Conservation (phyloP, 2,113 vertebrate species). For the Xenopus tropicalis region DNA sequence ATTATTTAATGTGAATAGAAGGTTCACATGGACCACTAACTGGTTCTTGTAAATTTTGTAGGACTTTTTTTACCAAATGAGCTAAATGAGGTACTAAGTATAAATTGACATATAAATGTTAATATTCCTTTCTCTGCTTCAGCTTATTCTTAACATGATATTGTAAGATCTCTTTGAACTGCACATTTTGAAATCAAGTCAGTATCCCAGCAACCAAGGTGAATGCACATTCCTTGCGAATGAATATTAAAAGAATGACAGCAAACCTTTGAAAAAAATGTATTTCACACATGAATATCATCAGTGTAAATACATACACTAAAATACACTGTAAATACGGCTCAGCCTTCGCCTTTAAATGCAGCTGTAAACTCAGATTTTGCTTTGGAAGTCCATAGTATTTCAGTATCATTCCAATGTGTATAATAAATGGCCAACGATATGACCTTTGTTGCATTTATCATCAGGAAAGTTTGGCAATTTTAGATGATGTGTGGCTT, state of each 20-base stretch:
- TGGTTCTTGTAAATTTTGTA: too few species aligned
- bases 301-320: conserved; percentile 34
- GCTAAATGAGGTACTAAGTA: conserved; percentile 31
- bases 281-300: conserved; percentile 19
- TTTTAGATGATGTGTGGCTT: conserved; percentile 5
- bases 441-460: conserved; percentile 8
- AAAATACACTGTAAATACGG: too few species aligned
- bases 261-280: conserved; percentile 20
- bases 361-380: background rate
- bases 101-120: conserved; percentile 35
- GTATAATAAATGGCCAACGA: background rate
- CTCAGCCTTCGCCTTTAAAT: background rate
- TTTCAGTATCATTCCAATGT: background rate
- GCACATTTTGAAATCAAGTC: conserved; percentile 28
- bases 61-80: conserved; percentile 11
- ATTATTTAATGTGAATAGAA: too few species aligned
- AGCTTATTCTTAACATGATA: conserved; percentile 22
- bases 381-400: background rate
- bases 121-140: conserved; percentile 25
- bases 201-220: conserved; percentile 38
- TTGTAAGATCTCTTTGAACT: conserved; percentile 28
- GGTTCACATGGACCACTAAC: too few species aligned
- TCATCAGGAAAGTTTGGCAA: conserved; percentile 5
- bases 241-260: conserved; percentile 32
- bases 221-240: conserved; percentile 35